Evolutionary conservation across 2,888 invertebrate genomes (phyloP).

Genomic region (Amphimallon solstitiale): DNA sequence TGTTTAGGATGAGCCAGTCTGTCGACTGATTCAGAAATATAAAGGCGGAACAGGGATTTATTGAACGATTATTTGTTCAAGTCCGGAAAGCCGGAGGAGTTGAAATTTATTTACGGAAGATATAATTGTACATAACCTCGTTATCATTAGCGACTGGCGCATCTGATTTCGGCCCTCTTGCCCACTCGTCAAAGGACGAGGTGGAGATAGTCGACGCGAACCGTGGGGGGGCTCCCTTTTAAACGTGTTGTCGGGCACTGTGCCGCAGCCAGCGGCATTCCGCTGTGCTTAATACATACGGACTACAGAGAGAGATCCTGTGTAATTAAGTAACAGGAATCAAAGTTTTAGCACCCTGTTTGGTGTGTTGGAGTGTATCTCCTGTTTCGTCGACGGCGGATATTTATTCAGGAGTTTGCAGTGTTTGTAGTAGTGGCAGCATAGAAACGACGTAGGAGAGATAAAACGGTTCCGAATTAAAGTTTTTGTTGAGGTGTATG

Average conservation of each 20-base stretch:
- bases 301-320: conserved; percentile 55
- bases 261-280: conserved; percentile 48
- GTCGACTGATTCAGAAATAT: no score
- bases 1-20: no score
- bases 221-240: conserved; percentile 35
- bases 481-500: no score
- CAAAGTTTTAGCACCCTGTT: conserved; percentile 61
- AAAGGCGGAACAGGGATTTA: conserved; percentile 23
- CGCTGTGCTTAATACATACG: conserved; percentile 14
- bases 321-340: conserved; percentile 65
- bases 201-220: conserved; percentile 48
- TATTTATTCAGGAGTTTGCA: conserved; percentile 61
- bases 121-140: conserved; percentile 64
- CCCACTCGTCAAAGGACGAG: conserved; percentile 59
- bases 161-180: conserved; percentile 56
- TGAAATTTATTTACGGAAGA: conserved; percentile 44
- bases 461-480: no score
- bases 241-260: conserved; percentile 45
- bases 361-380: conserved; percentile 8
- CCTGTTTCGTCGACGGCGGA: conserved; percentile 34
- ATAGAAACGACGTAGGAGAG: no score
- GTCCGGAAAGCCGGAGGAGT: conserved; percentile 31
- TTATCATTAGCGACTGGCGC: conserved; percentile 62
- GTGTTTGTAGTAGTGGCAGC: conserved; percentile 7
- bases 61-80: conserved; percentile 36